Evolutionary conservation across 2,797 vertebrate species (phyloP), one percentile per base, ranked within the genome.

Genomic region (Hafferia zeledoni): DNA sequence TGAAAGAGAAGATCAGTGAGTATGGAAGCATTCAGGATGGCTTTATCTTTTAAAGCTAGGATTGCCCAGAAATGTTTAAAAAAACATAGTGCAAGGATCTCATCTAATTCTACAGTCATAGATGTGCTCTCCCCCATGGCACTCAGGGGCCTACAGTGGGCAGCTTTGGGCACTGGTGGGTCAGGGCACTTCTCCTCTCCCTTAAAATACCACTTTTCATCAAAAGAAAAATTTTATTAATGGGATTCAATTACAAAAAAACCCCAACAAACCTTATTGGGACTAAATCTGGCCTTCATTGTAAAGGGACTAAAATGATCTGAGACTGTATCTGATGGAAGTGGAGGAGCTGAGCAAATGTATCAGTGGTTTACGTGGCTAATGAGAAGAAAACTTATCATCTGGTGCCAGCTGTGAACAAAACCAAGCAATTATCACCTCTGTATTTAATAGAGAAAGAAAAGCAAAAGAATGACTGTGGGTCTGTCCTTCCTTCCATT

Each of bases 11-110:
- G 49, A 86, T 70, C 53, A 57, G 19, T 9, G 9, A 83, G 44
- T 28, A n/a, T 55, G 65, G 74, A 89, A 59, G 37, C 55, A 94
- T 63, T 80, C 55, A 52, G 60, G 24, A 31, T 65, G 83, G 28
- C 30, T 90, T 93, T 50, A 18, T 83, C 59, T 87, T 87, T 76
- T 11, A 74, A 76, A 57, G 39, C 3, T 57, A 11, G 11, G 12
- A 33, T 75, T 94, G 50, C 35, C 50, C 76, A 95, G 85, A 94
- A 94, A 85, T 79, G 80, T 89, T 89, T 85, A n/a, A 89, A 96
- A 89, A 80, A 31, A 1, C 28, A 44, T 1, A 10, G 18, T 25
- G 17, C 11, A 27, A 93, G 84, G 85, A 74, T 80, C 6, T 61
- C 3, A 17, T 56, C 14, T 63, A 28, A 81, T 78, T 69, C 78